Percentiles rank a stretch among this genome's conserved stretches.
Evolutionary conservation across 2,888 invertebrate species (phyloP).

Genomic region (Bugulina stolonifera): DNA sequence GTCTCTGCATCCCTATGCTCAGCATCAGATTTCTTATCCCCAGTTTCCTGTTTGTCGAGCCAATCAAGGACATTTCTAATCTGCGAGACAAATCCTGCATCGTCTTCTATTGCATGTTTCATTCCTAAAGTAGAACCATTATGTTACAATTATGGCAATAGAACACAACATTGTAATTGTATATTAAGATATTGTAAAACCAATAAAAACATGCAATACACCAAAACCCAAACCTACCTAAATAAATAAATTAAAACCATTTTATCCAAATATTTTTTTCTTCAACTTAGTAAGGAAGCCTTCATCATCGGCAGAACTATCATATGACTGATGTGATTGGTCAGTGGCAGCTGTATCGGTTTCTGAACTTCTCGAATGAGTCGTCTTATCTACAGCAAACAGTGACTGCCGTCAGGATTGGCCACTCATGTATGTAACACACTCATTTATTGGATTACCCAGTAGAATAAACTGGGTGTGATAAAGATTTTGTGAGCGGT

Average conservation of each 20-base stretch:
- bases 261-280: conserved; percentile 45
- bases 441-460: too few relatives aligned
- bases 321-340: too few relatives aligned
- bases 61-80: conserved; percentile 33
- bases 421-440: too few relatives aligned
- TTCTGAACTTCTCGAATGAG: background rate
- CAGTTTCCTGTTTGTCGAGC: background rate
- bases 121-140: background rate
- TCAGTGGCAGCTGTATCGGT: background rate
- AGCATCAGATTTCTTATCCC: background rate
- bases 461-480: too few relatives aligned
- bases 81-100: conserved; percentile 34
- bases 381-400: conserved; percentile 15
- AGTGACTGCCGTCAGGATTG: background rate
- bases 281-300: conserved; percentile 45
- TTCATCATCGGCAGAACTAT: conserved; percentile 32
- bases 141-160: background rate
- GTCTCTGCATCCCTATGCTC: background rate
- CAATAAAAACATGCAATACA: too few relatives aligned
- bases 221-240: background rate
- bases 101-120: conserved; percentile 33
- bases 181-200: too few relatives aligned
- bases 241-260: conserved; percentile 8
- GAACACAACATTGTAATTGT: too few relatives aligned
- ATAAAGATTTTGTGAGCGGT: too few relatives aligned